Conservation (phyloP, 2,888 invertebrate species). For the Prosopocoilus inquinatus region DNA sequence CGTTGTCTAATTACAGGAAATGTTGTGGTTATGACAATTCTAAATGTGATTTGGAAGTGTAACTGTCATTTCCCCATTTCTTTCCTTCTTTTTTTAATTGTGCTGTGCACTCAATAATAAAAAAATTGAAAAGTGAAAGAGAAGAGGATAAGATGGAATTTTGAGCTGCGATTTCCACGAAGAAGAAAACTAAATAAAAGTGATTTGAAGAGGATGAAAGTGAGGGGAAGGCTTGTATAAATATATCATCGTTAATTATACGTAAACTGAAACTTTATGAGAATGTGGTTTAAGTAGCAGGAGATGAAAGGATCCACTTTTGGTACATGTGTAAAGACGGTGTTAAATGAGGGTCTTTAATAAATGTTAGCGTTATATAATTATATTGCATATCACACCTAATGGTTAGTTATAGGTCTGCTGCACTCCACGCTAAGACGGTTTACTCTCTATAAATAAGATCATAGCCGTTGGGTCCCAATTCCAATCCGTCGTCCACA, state of each 20-base stretch:
- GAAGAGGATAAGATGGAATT: too few species aligned
- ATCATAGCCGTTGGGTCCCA: constrained; percentile 31
- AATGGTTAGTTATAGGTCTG: constrained; percentile 41
- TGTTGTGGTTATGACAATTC: too few species aligned
- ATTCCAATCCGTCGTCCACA: neutral
- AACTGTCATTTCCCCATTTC: too few species aligned
- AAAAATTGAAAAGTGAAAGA: too few species aligned
- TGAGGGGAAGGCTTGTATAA: neutral
- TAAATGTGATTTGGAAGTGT: too few species aligned
- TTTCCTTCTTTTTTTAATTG: too few species aligned
- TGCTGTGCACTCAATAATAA: too few species aligned
- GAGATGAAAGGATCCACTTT: constrained; percentile 2
- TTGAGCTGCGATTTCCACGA: too few species aligned
- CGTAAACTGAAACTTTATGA: constrained; percentile 3
- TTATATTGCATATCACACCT: constrained; percentile 37
- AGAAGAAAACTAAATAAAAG: too few species aligned
- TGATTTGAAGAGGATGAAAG: neutral
- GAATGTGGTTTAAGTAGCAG: constrained; percentile 2
- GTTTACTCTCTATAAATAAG: constrained; percentile 43
- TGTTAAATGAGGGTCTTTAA: constrained; percentile 6
- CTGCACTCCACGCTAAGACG: constrained; percentile 41
- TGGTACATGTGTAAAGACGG: constrained; percentile 4
- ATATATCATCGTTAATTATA: neutral
- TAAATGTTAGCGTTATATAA: constrained; percentile 42
- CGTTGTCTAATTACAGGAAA: too few species aligned